These are phyloP conservation scores for Bombus turneri DNA, from an alignment of 1,140 invertebrate species.

Conservation along the genomic window DNA sequence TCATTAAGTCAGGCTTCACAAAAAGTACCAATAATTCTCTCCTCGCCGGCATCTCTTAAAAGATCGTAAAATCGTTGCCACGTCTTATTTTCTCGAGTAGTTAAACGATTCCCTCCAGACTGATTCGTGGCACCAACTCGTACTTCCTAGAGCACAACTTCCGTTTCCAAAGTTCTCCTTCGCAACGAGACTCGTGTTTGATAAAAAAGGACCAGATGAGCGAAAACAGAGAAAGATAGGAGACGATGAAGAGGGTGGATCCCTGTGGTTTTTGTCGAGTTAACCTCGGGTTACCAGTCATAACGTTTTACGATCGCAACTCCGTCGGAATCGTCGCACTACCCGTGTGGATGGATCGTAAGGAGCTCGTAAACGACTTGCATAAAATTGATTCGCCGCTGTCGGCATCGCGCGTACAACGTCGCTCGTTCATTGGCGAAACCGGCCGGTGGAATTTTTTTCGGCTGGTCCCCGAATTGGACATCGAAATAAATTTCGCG, in stretches of 20 bases:
- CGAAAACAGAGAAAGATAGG: neutral
- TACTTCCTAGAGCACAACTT: neutral
- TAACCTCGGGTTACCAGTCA: constrained; percentile 57
- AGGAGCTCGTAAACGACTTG: constrained; percentile 71
- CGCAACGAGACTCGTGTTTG: neutral
- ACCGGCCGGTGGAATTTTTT: constrained; percentile 38
- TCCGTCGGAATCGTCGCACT: constrained; percentile 20
- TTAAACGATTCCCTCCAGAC: neutral
- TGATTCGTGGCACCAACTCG: neutral
- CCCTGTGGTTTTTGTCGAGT: constrained; percentile 48
- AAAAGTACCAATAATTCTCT: neutral
- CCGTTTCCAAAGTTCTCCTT: neutral
- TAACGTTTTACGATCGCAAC: constrained; percentile 63
- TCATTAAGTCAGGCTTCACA: neutral
- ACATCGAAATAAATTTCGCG: constrained; percentile 40
- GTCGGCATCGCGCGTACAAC: constrained; percentile 27
- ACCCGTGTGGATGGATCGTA: constrained; percentile 45
- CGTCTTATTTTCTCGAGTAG: neutral
- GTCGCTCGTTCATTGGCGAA: constrained; percentile 12
- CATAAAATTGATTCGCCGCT: constrained; percentile 72
- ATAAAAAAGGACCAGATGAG: neutral
- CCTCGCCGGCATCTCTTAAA: neutral
- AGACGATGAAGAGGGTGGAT: constrained; percentile 8
- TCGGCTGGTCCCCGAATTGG: neutral
- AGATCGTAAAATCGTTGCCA: constrained; percentile 14